Evolutionary conservation across 2,888 invertebrate genomes (phyloP), one percentile per base, ranked within the genome.

Genomic region (Myathropa florea): DNA sequence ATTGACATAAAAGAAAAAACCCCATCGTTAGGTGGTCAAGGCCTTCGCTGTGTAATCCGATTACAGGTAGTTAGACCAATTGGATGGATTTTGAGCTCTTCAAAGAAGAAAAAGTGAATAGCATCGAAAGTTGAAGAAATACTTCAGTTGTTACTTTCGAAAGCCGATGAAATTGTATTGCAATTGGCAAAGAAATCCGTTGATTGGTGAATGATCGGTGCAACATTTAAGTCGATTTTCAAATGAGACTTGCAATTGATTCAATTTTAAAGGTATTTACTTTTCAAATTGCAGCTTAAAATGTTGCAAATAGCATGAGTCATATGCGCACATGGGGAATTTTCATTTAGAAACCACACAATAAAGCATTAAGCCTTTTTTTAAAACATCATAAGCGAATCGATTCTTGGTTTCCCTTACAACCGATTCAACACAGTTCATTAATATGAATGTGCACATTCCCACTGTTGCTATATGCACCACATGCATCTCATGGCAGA

Each of bases 1-100:
- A n/a, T 28, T 3, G 63, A 78, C 9, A 39, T 2, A 14, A 60
- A 53, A 55, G 68, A 68, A 76, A n/a, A 9, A 30, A 46, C 21
- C 28, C 33, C 60, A 59, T 79, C 70, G 73, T 70, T 70, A 70
- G 28, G 30, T 46, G 73, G 78, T 79, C 72, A 83, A 79, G 79
- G 64, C 57, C 73, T 75, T 65, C 71, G 36, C 30, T 12, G 26
- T 33, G 21, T 79, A 75, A 80, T 80, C 65, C 53, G 83, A 75
- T 80, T 79, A 84, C 53, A 80, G 75, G 60, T 33, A 71, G 70
- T 80, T 65, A 59, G 21, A 46, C 57, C 39, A 24, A 67, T 78
- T 68, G 67, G 64, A 64, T 71, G 70, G 30, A 53, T 75, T n/a
- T 70, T 75, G 21, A 75, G 70, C 26, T 64, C 57, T 46, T 24